phyloP scores from a whole-genome alignment of 2,113 vertebrate genomes.

The Ophiodon elongatus region DNA sequence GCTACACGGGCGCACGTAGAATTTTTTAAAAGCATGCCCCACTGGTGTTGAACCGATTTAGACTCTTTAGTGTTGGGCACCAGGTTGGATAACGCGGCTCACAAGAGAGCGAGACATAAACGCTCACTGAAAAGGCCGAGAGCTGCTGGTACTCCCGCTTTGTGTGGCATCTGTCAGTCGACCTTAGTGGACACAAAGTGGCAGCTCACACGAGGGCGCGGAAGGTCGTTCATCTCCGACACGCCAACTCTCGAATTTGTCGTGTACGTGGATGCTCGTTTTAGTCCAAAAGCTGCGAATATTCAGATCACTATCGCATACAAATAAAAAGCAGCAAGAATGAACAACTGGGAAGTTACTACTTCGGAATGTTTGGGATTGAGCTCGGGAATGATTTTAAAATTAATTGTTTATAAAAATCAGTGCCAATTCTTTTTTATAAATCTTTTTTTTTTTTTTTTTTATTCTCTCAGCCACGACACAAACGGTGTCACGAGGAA shows the following conservation, averaged over 20 bases:
- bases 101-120: not conserved
- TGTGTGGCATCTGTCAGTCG: not conserved
- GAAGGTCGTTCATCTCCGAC: not conserved
- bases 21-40: not conserved
- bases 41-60: conserved; percentile 1
- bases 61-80: conserved; percentile 6
- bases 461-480: too few relatives aligned
- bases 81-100: not conserved
- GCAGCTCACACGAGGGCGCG: not conserved
- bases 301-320: not conserved
- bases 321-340: too few relatives aligned
- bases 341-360: not conserved
- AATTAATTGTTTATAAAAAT: not conserved
- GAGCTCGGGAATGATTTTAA: not conserved
- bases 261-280: not conserved
- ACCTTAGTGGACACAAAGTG: not conserved
- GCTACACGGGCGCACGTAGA: not conserved
- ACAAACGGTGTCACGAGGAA: not conserved
- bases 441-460: not conserved
- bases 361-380: not conserved
- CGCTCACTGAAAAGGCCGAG: conserved; percentile 19
- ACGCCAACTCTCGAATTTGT: not conserved
- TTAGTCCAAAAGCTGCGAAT: not conserved
- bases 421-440: not conserved
- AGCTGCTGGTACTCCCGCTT: not conserved